These are phyloP conservation scores for Drosophila equinoxialis DNA, from an alignment of 1,140 invertebrate species.

Conservation along the genomic window DNA sequence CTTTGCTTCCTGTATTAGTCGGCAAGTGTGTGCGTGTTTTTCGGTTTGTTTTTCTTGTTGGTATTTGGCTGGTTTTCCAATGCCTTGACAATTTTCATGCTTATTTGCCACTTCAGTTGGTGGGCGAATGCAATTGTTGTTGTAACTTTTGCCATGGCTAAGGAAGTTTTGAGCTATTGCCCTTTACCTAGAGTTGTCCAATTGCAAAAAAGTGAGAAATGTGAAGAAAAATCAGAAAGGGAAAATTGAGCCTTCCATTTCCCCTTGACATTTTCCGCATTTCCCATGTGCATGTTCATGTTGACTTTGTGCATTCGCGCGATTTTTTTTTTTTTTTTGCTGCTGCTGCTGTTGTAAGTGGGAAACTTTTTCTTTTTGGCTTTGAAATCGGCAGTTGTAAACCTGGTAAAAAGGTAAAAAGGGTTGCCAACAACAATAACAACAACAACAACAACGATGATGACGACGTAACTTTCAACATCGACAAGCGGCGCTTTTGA, in stretches of 20 bases:
- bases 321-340: constrained; percentile 21
- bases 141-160: not conserved
- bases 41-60: constrained; percentile 1
- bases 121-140: not conserved
- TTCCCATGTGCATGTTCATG: constrained; percentile 26
- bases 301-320: constrained; percentile 56
- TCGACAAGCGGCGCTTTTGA: constrained; percentile 73
- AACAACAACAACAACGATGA: constrained; percentile 42
- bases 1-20: not conserved
- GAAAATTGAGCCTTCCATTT: constrained; percentile 9
- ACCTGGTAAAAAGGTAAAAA: constrained; percentile 62
- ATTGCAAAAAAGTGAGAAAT: not conserved
- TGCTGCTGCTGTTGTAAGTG: not conserved
- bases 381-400: constrained; percentile 11
- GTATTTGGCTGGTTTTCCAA: constrained; percentile 10
- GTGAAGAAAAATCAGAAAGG: not conserved
- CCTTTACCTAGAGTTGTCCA: not conserved
- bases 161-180: constrained; percentile 7
- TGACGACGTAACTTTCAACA: constrained; percentile 46
- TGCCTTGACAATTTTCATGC: constrained; percentile 24
- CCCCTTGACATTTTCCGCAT: not conserved
- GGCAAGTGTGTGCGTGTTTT: not conserved
- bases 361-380: not conserved
- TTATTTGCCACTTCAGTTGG: constrained; percentile 15
- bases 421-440: constrained; percentile 59